phyloP scores from a whole-genome alignment of 2,113 vertebrate species.

The Otus sunia region DNA sequence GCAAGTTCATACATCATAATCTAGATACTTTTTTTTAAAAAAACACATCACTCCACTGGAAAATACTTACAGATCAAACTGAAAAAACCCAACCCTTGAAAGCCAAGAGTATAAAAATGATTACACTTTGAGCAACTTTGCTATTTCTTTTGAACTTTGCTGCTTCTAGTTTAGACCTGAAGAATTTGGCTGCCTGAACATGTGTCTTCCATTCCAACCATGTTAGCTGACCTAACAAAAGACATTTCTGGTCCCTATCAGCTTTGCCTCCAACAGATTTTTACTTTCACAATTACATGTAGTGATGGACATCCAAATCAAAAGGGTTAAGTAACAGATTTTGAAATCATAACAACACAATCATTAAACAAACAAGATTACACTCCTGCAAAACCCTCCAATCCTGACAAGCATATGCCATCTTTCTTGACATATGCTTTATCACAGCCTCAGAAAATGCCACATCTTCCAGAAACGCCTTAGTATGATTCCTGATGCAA shows the following conservation, averaged over 20 bases:
- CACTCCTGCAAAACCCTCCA: neutral
- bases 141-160: neutral
- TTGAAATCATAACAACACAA: neutral
- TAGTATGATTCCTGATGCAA: neutral
- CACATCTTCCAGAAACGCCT: neutral
- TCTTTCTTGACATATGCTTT: neutral
- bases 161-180: neutral
- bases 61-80: neutral
- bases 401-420: neutral
- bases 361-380: neutral
- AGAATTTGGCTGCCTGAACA: neutral
- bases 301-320: neutral
- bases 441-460: neutral
- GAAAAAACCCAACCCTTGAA: neutral
- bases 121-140: neutral
- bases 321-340: neutral
- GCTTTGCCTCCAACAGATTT: neutral
- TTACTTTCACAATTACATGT: neutral
- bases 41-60: neutral
- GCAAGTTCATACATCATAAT: neutral
- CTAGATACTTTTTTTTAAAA: neutral
- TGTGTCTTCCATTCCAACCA: neutral
- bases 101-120: neutral
- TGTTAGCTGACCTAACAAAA: neutral
- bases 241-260: neutral